Evolutionary conservation across 1,140 invertebrate genomes (phyloP).

Genomic region (Drosophila oshimai): DNA sequence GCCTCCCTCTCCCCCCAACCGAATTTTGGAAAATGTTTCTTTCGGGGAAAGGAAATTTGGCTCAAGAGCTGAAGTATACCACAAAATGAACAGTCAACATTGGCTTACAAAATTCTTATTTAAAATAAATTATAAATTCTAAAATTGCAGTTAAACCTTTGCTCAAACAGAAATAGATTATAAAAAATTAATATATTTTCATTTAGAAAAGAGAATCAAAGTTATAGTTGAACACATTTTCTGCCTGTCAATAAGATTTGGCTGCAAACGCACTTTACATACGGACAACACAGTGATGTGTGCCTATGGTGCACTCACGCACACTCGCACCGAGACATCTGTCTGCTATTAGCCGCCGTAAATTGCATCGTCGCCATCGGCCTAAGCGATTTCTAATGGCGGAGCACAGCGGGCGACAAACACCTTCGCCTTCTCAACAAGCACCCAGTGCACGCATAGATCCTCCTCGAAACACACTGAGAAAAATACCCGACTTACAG

Average conservation of each 20-base stretch:
- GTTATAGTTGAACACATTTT: no score
- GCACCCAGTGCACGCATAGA: not conserved
- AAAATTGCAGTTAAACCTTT: no score
- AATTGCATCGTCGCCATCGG: constrained; percentile 64
- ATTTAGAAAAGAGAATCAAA: no score
- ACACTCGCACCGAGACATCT: constrained; percentile 10
- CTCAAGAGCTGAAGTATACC: not conserved
- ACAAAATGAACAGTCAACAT: not conserved
- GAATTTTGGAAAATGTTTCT: constrained; percentile 18
- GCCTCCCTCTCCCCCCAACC: not conserved
- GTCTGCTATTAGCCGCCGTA: constrained; percentile 41
- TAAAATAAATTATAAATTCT: no score
- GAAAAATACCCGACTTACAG: not conserved
- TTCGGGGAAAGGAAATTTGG: not conserved
- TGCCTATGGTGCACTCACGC: not conserved
- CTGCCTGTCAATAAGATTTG: not conserved
- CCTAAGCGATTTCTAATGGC: constrained; percentile 77
- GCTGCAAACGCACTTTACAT: constrained; percentile 2
- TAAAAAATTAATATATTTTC: no score
- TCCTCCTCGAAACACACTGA: not conserved
- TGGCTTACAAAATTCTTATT: no score
- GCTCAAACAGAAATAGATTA: no score
- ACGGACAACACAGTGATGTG: not conserved
- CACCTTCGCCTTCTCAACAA: constrained; percentile 7
- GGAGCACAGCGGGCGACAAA: constrained; percentile 24